These are phyloP conservation scores for Melinaea marsaeus DNA, from an alignment of 2,888 invertebrate species.

Conservation along the genomic window DNA sequence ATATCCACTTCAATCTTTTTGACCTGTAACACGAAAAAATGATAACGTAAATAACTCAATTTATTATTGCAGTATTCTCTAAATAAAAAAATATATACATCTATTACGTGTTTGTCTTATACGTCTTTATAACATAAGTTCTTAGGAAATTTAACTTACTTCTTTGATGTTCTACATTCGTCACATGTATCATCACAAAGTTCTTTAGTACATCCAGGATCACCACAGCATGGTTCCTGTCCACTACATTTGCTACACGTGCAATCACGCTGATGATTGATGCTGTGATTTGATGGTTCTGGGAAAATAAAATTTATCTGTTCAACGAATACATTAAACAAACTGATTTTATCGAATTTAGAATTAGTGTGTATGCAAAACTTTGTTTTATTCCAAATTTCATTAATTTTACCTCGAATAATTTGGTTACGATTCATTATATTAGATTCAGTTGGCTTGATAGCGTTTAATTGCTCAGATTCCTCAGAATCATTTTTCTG, in stretches of 20 bases:
- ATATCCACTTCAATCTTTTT: not conserved
- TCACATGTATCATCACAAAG: constrained; percentile 29
- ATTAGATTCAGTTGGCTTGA: no score
- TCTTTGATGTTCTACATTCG: not conserved
- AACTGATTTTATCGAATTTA: no score
- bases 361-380: no score
- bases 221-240: constrained; percentile 39
- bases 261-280: constrained; percentile 41
- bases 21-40: constrained; percentile 1
- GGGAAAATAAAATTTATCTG: not conserved
- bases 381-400: no score
- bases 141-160: constrained; percentile 1
- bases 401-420: no score
- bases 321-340: no score
- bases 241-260: constrained; percentile 41
- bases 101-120: no score
- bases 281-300: constrained; percentile 28
- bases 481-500: constrained; percentile 3
- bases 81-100: not conserved
- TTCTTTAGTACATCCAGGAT: constrained; percentile 38
- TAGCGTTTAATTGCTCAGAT: not conserved
- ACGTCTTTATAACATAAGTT: no score
- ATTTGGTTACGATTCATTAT: no score
- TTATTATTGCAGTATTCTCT: not conserved
- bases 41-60: not conserved